These are phyloP conservation scores for Pheosia gnoma DNA, from an alignment of 2,888 invertebrate species.

Conservation along the genomic window DNA sequence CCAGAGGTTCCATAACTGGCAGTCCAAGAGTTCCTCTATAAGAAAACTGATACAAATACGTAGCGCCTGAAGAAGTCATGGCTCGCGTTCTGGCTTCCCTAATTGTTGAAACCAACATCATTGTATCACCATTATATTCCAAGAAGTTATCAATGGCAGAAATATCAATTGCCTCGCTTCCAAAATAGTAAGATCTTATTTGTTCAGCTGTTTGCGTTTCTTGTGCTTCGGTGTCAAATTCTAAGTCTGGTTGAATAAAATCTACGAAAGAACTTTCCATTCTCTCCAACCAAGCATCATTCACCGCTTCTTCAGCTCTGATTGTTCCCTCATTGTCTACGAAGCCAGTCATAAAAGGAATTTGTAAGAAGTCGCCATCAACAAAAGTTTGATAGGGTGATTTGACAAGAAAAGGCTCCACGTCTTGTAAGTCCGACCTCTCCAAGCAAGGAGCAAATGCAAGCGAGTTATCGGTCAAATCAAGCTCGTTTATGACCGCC, in stretches of 20 bases:
- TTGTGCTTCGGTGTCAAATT: slow-evolving; percentile 51
- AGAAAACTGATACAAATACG: slow-evolving; percentile 74
- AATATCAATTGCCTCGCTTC: slow-evolving; percentile 40
- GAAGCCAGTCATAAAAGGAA: slow-evolving; percentile 70
- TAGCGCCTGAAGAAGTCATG: slow-evolving; percentile 33
- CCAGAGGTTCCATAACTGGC: slow-evolving; percentile 56
- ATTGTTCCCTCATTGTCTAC: slow-evolving; percentile 75
- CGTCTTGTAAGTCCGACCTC: slow-evolving; percentile 45
- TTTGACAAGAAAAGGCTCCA: slow-evolving; percentile 57
- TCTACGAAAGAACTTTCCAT: slow-evolving; percentile 64
- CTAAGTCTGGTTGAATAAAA: slow-evolving; percentile 68
- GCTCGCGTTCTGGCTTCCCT: slow-evolving; percentile 62
- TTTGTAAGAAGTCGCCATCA: slow-evolving; percentile 53
- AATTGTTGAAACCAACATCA: slow-evolving; percentile 67
- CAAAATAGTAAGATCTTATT: slow-evolving; percentile 63
- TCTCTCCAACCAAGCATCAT: slow-evolving; percentile 60
- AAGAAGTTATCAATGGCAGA: slow-evolving; percentile 51
- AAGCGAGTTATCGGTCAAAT: slow-evolving; percentile 67
- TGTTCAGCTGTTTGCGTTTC: slow-evolving; percentile 41
- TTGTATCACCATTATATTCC: slow-evolving; percentile 69
- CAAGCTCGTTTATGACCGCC: slow-evolving; percentile 68
- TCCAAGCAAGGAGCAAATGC: slow-evolving; percentile 77
- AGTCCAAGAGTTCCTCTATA: slow-evolving; percentile 64
- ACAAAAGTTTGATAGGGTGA: slow-evolving; percentile 60
- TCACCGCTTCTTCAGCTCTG: slow-evolving; percentile 56